Conservation (phyloP, 2,113 vertebrate genomes). For the Alces alces region DNA sequence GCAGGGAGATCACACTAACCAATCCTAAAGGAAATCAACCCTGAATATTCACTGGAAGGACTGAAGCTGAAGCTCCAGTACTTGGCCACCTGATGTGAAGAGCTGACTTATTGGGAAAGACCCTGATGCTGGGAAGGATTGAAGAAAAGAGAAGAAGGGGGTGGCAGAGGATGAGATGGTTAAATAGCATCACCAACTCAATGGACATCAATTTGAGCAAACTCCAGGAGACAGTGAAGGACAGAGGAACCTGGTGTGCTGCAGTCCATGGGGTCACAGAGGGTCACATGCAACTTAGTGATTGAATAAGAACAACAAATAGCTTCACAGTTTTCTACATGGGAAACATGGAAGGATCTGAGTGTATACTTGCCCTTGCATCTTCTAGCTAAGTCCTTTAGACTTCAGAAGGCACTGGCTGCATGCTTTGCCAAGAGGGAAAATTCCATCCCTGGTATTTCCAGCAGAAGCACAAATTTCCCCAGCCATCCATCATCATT, state of each 20-base stretch:
- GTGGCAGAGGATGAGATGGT: not conserved
- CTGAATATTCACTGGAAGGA: not conserved
- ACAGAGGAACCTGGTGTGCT: not conserved
- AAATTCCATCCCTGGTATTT: not conserved
- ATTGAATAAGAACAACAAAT: not conserved
- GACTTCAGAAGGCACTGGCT: not conserved
- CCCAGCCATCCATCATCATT: not conserved
- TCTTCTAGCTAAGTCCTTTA: not conserved
- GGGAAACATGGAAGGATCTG: not conserved
- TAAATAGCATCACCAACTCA: not conserved
- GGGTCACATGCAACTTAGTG: not conserved
- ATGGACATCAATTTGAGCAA: not conserved
- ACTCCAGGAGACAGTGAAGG: not conserved
- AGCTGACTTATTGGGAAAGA: not conserved
- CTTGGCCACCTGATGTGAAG: not conserved
- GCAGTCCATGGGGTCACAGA: not conserved
- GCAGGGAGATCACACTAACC: not conserved
- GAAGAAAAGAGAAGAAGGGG: not conserved
- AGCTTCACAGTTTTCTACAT: not conserved
- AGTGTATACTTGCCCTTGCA: not conserved
- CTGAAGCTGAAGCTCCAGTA: not conserved
- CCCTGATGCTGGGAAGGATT: not conserved
- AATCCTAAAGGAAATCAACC: not conserved
- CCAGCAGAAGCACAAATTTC: not conserved
- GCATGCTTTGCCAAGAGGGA: not conserved